A percentile compares a stretch with the other conserved stretches of the same genome.
Evolutionary conservation across 2,888 invertebrate genomes (phyloP).

Genomic region (Lochmaea capreae): DNA sequence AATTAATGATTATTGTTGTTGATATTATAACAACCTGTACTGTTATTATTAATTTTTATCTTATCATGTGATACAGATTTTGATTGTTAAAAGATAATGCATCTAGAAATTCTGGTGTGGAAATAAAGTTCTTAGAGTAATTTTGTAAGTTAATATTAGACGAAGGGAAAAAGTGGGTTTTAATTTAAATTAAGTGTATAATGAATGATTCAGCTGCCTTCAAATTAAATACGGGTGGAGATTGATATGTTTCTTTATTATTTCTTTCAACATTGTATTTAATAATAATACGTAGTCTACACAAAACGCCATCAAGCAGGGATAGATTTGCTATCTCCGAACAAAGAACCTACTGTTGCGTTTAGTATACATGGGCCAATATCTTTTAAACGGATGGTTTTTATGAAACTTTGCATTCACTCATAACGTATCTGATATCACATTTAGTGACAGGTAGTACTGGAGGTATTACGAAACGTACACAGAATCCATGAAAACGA

Average conservation of each 20-base stretch:
- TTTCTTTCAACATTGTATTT: too few relatives aligned
- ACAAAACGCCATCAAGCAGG: too few relatives aligned
- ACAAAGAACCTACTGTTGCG: too few relatives aligned
- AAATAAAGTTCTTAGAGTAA: background rate
- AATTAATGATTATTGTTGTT: background rate
- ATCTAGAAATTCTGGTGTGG: background rate
- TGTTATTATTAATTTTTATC: background rate
- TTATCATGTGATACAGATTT: background rate
- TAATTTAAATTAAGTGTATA: slow-evolving; percentile 25
- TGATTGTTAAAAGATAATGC: background rate
- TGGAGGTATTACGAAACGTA: too few relatives aligned
- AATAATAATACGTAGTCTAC: too few relatives aligned
- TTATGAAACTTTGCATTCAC: too few relatives aligned
- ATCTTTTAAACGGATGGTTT: too few relatives aligned
- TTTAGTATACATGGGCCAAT: too few relatives aligned
- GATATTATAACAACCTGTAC: background rate
- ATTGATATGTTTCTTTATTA: background rate
- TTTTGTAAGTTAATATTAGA: background rate
- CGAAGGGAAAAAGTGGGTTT: slow-evolving; percentile 28
- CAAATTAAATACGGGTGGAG: slow-evolving; percentile 23
- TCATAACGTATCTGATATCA: too few relatives aligned
- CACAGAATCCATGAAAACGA: too few relatives aligned
- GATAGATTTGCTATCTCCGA: too few relatives aligned
- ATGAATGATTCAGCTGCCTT: slow-evolving; percentile 30
- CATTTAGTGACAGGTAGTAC: too few relatives aligned